phyloP scores from a whole-genome alignment of 2,113 vertebrate species.

The Malurus elegans region DNA sequence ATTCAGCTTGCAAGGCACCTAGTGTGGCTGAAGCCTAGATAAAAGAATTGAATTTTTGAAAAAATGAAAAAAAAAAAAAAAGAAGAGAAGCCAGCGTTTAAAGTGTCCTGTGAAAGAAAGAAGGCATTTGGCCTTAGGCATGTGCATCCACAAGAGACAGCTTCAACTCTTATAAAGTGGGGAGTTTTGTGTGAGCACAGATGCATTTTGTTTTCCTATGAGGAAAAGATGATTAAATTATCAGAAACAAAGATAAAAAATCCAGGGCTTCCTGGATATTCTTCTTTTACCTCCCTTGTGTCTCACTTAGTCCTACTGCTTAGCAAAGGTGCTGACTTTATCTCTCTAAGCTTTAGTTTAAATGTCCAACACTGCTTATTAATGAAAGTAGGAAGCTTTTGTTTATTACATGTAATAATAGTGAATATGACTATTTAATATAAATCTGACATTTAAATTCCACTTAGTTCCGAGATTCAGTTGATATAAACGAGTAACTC shows the following conservation, averaged over 20 bases:
- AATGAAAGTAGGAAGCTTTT: constrained; percentile 77
- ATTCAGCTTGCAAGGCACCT: constrained; percentile 55
- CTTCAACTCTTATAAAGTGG: constrained; percentile 74
- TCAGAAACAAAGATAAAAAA: constrained; percentile 73
- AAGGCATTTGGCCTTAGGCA: constrained; percentile 76
- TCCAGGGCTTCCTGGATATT: constrained; percentile 64
- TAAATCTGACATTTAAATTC: constrained; percentile 90
- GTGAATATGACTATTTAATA: constrained; percentile 86
- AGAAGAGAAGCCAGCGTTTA: constrained; percentile 13
- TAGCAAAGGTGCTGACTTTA: constrained; percentile 63
- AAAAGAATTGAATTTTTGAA: constrained; percentile 59
- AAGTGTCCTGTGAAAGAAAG: constrained; percentile 60
- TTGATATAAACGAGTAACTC: constrained; percentile 77
- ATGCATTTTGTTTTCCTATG: constrained; percentile 81
- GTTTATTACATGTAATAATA: constrained; percentile 82
- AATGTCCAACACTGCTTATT: constrained; percentile 79
- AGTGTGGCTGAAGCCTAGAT: constrained; percentile 22
- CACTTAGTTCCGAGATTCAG: constrained; percentile 77
- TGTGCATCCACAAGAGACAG: constrained; percentile 57
- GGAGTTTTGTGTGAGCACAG: constrained; percentile 79
- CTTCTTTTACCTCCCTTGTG: constrained; percentile 40
- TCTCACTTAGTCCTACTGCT: constrained; percentile 64
- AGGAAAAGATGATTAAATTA: constrained; percentile 85
- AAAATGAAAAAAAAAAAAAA: not conserved
- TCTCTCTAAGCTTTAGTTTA: constrained; percentile 73